Conservation (phyloP, 92 coral and sea anemone species). For the Diadumene lineata region DNA sequence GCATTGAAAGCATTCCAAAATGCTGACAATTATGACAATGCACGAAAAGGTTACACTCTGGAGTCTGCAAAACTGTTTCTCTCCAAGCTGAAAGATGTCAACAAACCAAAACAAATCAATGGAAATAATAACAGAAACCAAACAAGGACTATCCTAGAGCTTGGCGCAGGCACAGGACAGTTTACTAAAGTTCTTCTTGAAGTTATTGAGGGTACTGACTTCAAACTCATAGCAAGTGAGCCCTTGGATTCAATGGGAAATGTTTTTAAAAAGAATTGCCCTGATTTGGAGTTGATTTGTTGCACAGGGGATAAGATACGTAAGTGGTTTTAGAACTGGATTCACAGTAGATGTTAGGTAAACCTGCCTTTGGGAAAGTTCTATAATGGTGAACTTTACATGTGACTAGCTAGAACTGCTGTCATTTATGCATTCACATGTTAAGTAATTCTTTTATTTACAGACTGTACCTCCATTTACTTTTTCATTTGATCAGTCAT, state of each 20-base stretch:
- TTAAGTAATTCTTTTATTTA: too few relatives aligned
- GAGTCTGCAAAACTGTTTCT: constrained; percentile 31
- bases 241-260: constrained; percentile 49
- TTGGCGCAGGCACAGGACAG: constrained; percentile 43
- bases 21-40: constrained; percentile 36
- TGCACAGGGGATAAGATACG: constrained; percentile 49
- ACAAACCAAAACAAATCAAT: not conserved
- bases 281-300: constrained; percentile 34
- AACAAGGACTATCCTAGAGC: constrained; percentile 28
- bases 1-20: constrained; percentile 26
- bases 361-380: too few relatives aligned
- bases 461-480: too few relatives aligned
- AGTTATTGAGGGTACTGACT: constrained; percentile 22
- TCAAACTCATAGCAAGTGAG: constrained; percentile 33
- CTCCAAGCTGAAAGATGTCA: constrained; percentile 12
- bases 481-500: too few relatives aligned
- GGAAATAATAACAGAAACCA: not conserved
- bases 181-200: constrained; percentile 39
- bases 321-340: constrained; percentile 15
- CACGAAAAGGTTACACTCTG: constrained; percentile 10
- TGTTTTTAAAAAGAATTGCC: constrained; percentile 27
- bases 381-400: too few relatives aligned
- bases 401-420: too few relatives aligned
- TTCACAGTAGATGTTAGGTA: too few relatives aligned
- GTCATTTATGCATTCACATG: too few relatives aligned